These are phyloP conservation scores for Hirtodrosophila confusa DNA, from an alignment of 2,888 invertebrate genomes.

Conservation along the genomic window DNA sequence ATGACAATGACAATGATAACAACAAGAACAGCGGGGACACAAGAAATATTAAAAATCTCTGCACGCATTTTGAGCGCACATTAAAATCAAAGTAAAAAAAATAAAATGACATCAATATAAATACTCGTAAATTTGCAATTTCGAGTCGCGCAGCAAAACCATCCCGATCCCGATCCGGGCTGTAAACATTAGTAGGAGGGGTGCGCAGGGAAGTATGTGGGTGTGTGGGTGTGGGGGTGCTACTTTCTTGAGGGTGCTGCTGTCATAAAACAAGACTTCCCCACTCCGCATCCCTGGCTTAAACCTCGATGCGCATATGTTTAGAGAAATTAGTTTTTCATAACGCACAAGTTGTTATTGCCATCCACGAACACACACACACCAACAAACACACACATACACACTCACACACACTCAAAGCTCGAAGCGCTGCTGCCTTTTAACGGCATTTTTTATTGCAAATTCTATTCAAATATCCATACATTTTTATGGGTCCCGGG, in stretches of 20 bases:
- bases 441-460: conserved; percentile 81
- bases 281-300: conserved; percentile 23
- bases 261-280: conserved; percentile 54
- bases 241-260: conserved; percentile 35
- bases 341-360: conserved; percentile 81
- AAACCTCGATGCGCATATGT: conserved; percentile 72
- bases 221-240: neutral
- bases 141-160: conserved; percentile 52
- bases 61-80: conserved; percentile 77
- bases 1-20: conserved; percentile 6
- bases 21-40: conserved; percentile 13
- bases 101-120: conserved; percentile 80
- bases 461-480: conserved; percentile 81
- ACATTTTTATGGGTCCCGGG: conserved; percentile 74
- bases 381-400: conserved; percentile 8
- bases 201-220: no score
- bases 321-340: conserved; percentile 82
- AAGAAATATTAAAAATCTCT: conserved; percentile 75
- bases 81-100: conserved; percentile 75
- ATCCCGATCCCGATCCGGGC: conserved; percentile 37
- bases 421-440: conserved; percentile 56
- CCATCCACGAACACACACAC: conserved; percentile 40
- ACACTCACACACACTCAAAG: conserved; percentile 16
- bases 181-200: conserved; percentile 50
- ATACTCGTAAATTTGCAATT: conserved; percentile 81